phyloP scores from a whole-genome alignment of 2,888 invertebrate genomes.

The Volucella zonaria region DNA sequence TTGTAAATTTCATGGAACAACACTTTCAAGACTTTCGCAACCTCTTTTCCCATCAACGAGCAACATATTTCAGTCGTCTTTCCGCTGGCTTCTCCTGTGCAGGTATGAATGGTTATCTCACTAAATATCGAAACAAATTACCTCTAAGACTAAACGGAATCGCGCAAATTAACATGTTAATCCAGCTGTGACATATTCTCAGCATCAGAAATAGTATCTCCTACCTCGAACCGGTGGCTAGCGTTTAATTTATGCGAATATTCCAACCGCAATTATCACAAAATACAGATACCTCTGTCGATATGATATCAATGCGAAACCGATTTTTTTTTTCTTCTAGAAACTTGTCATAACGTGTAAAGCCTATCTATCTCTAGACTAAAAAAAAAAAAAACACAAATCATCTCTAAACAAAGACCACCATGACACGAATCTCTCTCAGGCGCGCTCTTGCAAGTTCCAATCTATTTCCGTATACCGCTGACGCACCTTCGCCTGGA shows the following conservation, averaged over 20 bases:
- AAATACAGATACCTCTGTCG: constrained; percentile 24
- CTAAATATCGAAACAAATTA: constrained; percentile 80
- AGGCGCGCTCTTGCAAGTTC: constrained; percentile 5
- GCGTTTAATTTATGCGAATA: constrained; percentile 23
- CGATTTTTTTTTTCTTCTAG: constrained; percentile 18
- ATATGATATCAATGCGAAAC: constrained; percentile 29
- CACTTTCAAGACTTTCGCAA: no score
- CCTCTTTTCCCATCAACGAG: no score
- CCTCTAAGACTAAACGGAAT: constrained; percentile 79
- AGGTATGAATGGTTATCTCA: no score
- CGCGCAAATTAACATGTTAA: no score
- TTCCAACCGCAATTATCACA: constrained; percentile 11
- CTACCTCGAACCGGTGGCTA: neutral
- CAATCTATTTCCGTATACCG: constrained; percentile 62
- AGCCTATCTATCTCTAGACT: constrained; percentile 29
- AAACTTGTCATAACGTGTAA: constrained; percentile 59
- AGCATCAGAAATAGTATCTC: no score
- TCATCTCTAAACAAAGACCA: constrained; percentile 62
- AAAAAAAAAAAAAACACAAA: neutral
- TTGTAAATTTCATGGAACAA: no score
- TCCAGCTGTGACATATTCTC: no score
- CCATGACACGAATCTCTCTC: constrained; percentile 45
- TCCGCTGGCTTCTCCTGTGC: no score
- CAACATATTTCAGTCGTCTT: no score
- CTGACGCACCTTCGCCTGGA: constrained; percentile 62